Evolutionary conservation across 1,140 invertebrate genomes (phyloP).

Genomic region (Drosophila pallidifrons): DNA sequence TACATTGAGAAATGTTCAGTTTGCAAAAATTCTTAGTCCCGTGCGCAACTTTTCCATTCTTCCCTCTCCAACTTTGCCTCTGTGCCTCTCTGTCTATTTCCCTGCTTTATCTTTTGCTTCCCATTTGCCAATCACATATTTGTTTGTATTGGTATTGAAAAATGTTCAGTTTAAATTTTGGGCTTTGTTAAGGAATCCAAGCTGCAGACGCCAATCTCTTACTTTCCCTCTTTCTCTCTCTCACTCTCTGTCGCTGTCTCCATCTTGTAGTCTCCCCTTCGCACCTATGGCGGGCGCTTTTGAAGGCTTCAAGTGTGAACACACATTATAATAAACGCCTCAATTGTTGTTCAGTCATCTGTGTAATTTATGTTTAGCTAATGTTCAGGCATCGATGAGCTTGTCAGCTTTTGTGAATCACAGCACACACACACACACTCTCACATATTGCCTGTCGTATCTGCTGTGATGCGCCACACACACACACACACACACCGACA

Average conservation of each 20-base stretch:
- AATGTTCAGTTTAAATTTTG: slow-evolving; percentile 11
- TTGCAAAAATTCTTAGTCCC: neutral
- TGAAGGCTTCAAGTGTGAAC: slow-evolving; percentile 83
- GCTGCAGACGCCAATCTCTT: neutral
- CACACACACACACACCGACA: slow-evolving; percentile 42
- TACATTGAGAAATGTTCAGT: neutral
- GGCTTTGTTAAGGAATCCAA: slow-evolving; percentile 1
- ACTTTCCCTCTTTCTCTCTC: neutral
- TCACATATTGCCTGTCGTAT: slow-evolving; percentile 45
- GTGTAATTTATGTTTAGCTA: slow-evolving; percentile 85
- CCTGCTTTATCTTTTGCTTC: neutral
- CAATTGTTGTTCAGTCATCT: slow-evolving; percentile 84
- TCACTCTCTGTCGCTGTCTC: neutral
- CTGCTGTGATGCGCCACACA: slow-evolving; percentile 18
- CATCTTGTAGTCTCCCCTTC: neutral
- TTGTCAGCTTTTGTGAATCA: slow-evolving; percentile 86
- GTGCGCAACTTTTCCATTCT: neutral
- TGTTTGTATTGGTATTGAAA: neutral
- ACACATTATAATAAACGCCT: slow-evolving; percentile 85
- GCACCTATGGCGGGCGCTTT: slow-evolving; percentile 15
- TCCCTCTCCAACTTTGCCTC: too few species aligned
- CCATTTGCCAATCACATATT: neutral
- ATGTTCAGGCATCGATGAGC: slow-evolving; percentile 85
- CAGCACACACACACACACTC: slow-evolving; percentile 52
- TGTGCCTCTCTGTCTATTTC: neutral